These are phyloP conservation scores for Thecophora atra DNA, from an alignment of 2,888 invertebrate genomes.

Conservation along the genomic window DNA sequence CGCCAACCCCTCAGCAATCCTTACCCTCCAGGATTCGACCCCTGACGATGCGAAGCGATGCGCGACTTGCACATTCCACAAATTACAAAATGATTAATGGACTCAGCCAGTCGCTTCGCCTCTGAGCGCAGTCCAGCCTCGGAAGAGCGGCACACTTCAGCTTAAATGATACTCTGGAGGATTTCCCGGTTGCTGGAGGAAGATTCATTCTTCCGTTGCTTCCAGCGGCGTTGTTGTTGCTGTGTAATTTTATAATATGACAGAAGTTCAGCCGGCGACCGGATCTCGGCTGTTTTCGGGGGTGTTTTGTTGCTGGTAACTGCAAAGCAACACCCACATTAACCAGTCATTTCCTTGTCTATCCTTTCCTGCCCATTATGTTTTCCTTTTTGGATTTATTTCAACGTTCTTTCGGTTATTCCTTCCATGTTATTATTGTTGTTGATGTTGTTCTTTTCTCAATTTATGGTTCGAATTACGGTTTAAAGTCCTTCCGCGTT, in stretches of 20 bases:
- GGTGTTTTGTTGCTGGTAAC: slow-evolving; percentile 57
- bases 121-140: slow-evolving; percentile 28
- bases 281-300: slow-evolving; percentile 45
- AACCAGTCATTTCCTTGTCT: not conserved
- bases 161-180: slow-evolving; percentile 62
- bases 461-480: slow-evolving; percentile 63
- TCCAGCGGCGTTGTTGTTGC: not conserved
- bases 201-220: slow-evolving; percentile 57
- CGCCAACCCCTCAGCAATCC: not conserved
- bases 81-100: slow-evolving; percentile 67
- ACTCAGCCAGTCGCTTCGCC: slow-evolving; percentile 60
- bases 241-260: slow-evolving; percentile 35
- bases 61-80: slow-evolving; percentile 58
- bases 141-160: slow-evolving; percentile 56
- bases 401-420: slow-evolving; percentile 35
- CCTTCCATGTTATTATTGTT: slow-evolving; percentile 29
- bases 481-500: slow-evolving; percentile 63
- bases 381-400: slow-evolving; percentile 4
- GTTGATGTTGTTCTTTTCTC: slow-evolving; percentile 41
- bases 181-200: slow-evolving; percentile 43
- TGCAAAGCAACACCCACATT: not conserved
- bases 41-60: not conserved
- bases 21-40: not conserved
- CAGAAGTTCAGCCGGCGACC: slow-evolving; percentile 20
- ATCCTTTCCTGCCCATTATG: slow-evolving; percentile 53